Conservation (phyloP, 2,113 vertebrate species). For the Eptatretus burgeri region DNA sequence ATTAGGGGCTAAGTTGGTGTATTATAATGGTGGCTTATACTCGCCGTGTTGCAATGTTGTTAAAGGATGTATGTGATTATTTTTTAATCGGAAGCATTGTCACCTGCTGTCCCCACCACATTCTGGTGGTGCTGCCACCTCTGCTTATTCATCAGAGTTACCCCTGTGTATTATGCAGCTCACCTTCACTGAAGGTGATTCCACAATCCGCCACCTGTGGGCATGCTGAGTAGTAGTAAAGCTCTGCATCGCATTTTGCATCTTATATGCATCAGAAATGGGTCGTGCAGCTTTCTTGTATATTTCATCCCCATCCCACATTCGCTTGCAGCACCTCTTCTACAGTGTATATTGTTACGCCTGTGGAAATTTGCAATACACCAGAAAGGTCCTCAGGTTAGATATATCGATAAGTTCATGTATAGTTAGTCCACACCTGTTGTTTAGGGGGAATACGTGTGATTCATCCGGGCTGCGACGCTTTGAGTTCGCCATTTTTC, state of each 20-base stretch:
- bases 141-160: background rate
- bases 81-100: background rate
- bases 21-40: conserved; percentile 3
- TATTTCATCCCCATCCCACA: too few species aligned
- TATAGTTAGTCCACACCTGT: too few species aligned
- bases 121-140: background rate
- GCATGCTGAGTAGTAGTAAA: background rate
- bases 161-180: background rate
- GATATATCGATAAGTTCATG: too few species aligned
- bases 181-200: background rate
- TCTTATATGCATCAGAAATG: too few species aligned
- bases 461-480: too few species aligned
- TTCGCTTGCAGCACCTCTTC: too few species aligned
- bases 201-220: conserved; percentile 2
- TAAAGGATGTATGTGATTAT: background rate
- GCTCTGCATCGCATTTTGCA: background rate
- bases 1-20: background rate
- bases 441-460: too few species aligned
- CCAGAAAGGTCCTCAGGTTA: too few species aligned
- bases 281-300: too few species aligned
- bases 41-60: background rate
- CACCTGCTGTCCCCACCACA: background rate
- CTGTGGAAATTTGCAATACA: too few species aligned
- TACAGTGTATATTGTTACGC: too few species aligned
- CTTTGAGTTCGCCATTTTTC: too few species aligned